These are phyloP conservation scores for Babylonia areolata DNA, from an alignment of 1,140 invertebrate species.

Conservation along the genomic window DNA sequence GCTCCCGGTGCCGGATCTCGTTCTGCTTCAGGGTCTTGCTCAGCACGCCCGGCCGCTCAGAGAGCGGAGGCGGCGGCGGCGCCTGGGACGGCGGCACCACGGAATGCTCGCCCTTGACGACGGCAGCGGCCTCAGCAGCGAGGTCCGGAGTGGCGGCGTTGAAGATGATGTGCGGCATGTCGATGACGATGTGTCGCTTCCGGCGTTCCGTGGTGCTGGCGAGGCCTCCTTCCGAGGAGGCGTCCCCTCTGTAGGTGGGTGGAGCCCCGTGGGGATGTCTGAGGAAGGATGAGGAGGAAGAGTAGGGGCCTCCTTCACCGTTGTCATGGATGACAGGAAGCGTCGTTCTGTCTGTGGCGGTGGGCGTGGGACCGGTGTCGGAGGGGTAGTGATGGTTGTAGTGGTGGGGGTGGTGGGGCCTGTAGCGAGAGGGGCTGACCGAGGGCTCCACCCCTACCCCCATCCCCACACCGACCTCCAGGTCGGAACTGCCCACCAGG, in stretches of 20 bases:
- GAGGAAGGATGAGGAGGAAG: not conserved
- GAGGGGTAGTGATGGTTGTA: not conserved
- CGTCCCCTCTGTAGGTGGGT: not conserved
- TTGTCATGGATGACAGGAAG: not conserved
- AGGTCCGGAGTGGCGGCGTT: slow-evolving; percentile 58
- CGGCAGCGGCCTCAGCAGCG: not conserved
- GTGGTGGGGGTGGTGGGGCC: too few relatives aligned
- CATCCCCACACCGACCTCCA: not conserved
- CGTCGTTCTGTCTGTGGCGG: not conserved
- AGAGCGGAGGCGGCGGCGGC: not conserved
- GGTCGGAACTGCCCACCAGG: slow-evolving; percentile 21
- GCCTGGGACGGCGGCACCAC: not conserved
- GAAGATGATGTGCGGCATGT: slow-evolving; percentile 67
- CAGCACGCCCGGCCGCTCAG: slow-evolving; percentile 25
- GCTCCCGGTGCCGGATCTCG: slow-evolving; percentile 61
- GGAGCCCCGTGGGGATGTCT: not conserved
- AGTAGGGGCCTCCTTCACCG: not conserved
- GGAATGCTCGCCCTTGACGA: not conserved
- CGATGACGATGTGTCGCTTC: slow-evolving; percentile 57
- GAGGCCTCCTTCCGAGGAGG: not conserved
- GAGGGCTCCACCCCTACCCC: not conserved
- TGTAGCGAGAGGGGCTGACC: not conserved
- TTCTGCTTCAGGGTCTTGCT: slow-evolving; percentile 65
- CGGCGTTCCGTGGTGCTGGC: not conserved
- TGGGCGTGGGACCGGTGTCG: not conserved